Evolutionary conservation across 2,113 vertebrate genomes (phyloP).

Genomic region (Hepsetus odoe): DNA sequence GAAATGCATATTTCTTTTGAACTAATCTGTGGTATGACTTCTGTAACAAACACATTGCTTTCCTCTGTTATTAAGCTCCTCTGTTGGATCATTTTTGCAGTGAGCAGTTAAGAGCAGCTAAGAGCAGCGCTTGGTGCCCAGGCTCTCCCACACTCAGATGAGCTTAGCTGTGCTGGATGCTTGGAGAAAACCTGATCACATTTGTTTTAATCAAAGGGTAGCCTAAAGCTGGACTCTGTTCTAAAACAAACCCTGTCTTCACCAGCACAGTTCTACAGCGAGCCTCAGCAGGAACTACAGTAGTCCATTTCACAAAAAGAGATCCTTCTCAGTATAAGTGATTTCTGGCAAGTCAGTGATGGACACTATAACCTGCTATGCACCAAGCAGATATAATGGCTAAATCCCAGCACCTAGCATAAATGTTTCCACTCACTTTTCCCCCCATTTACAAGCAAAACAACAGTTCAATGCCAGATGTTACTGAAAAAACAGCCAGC

Average conservation of each 20-base stretch:
- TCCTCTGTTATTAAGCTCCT: not conserved
- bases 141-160: not conserved
- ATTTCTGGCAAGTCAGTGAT: not conserved
- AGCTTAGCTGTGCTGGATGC: not conserved
- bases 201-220: not conserved
- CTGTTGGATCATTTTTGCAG: not conserved
- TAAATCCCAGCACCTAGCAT: not conserved
- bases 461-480: slow-evolving; percentile 6
- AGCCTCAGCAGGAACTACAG: not conserved
- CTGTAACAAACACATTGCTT: not conserved
- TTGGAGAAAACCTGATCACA: not conserved
- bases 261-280: not conserved
- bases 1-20: not conserved
- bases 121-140: not conserved
- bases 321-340: not conserved
- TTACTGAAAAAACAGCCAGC: slow-evolving; percentile 27
- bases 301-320: not conserved
- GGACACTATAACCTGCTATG: not conserved
- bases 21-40: not conserved
- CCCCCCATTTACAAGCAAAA: slow-evolving; percentile 31
- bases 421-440: slow-evolving; percentile 7
- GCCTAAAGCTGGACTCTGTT: not conserved
- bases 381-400: slow-evolving; percentile 5
- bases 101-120: not conserved
- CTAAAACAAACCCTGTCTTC: not conserved